These are phyloP conservation scores for Sebastes miniatus DNA, from an alignment of 2,797 vertebrate genomes.

Conservation along the genomic window DNA sequence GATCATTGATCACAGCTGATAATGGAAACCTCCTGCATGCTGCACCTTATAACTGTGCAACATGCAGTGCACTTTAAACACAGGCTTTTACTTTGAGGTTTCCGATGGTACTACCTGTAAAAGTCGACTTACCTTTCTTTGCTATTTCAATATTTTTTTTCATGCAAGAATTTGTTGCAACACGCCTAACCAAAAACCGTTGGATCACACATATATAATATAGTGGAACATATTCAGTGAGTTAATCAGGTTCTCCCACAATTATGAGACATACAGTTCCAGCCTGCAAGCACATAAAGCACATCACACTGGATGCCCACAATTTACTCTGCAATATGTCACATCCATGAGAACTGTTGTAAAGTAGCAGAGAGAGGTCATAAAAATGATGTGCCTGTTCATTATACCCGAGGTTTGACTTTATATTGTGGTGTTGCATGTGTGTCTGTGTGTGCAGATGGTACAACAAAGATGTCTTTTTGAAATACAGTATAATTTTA, in stretches of 20 bases:
- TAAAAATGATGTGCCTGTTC: constrained; percentile 48
- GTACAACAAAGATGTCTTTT: background rate
- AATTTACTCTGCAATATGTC: constrained; percentile 62
- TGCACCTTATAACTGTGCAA: background rate
- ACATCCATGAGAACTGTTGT: constrained; percentile 51
- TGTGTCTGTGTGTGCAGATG: background rate
- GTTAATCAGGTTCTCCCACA: constrained; percentile 33
- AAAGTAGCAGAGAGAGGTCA: constrained; percentile 31
- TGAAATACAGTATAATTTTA: background rate
- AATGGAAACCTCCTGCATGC: background rate
- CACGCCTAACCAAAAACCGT: background rate
- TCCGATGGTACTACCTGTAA: background rate
- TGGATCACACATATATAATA: background rate
- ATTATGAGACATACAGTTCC: constrained; percentile 25
- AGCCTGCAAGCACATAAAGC: constrained; percentile 20
- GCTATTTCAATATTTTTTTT: background rate
- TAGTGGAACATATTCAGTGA: background rate
- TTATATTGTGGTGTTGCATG: constrained; percentile 5
- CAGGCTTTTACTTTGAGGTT: background rate
- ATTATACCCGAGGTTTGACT: constrained; percentile 62
- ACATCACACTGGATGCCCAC: constrained; percentile 45
- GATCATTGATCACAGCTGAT: constrained; percentile 14
- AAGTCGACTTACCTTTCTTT: background rate
- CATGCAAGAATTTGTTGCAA: background rate
- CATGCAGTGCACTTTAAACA: background rate